Evolutionary conservation across 2,888 invertebrate genomes (phyloP).

Genomic region (Diarsia dahlii): DNA sequence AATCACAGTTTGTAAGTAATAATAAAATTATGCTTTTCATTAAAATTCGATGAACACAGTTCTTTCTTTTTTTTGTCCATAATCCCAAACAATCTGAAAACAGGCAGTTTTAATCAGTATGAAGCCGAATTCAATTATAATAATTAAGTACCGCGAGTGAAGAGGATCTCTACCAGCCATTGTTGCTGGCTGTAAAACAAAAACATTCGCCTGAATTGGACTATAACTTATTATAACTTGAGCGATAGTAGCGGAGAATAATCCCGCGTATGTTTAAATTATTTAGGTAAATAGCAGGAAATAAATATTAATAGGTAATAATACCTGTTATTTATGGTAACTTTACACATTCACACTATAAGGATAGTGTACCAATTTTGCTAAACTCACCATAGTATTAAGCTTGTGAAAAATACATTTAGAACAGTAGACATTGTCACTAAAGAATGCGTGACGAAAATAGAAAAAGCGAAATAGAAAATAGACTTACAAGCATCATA

Average conservation of each 20-base stretch:
- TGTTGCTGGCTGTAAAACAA: slow-evolving; percentile 34
- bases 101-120: slow-evolving; percentile 45
- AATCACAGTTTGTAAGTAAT: not conserved
- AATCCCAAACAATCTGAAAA: slow-evolving; percentile 15
- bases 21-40: not conserved
- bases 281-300: not conserved
- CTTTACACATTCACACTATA: not conserved
- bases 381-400: not conserved
- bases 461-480: slow-evolving; percentile 28
- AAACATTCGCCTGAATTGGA: slow-evolving; percentile 20
- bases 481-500: slow-evolving; percentile 73
- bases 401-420: not conserved
- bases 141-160: slow-evolving; percentile 10
- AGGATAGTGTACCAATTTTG: not conserved
- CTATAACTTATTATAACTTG: slow-evolving; percentile 8
- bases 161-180: slow-evolving; percentile 10
- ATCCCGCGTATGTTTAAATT: not conserved
- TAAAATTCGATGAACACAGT: not conserved
- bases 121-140: slow-evolving; percentile 40
- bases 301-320: no score
- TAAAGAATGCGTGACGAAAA: slow-evolving; percentile 7
- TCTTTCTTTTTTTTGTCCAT: slow-evolving; percentile 2
- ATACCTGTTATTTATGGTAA: not conserved
- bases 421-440: not conserved
- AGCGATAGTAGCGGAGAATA: not conserved